Evolutionary conservation across 2,888 invertebrate genomes (phyloP), one percentile per base, ranked within the genome.

Genomic region (Dasypogon diadema): DNA sequence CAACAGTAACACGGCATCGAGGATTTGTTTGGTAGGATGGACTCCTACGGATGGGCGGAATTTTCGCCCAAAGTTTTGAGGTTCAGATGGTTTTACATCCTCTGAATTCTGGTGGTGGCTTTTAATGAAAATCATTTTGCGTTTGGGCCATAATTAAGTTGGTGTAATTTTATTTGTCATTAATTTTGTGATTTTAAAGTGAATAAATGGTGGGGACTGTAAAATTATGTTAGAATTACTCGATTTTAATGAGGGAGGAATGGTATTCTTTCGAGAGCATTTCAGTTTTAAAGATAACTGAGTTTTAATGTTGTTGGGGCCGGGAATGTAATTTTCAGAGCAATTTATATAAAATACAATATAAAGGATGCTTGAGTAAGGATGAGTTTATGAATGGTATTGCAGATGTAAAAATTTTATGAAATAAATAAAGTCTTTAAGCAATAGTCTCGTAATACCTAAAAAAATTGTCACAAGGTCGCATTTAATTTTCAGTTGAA

Each of bases 111-210:
- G 16, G 46, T 10, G 65, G 48, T 65, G 48, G 65, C 24, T 65
- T 65, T 65, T 46, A 65, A 65, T 65, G 65, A 48, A 24, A 48
- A 46, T 22, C 24, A 48, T 65, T 65, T 26, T 48, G 48, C 21
- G 46, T 65, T 65, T 65, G 48, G 65, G 42, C 65, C 65, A 48
- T 65, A 65, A 65, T 65, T 65, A 65, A 65, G 65, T 65, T 65
- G 46, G 46, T 46, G 65, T 65, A 65, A 65, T 65, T 65, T 65
- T 65, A 65, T 65, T 65, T 65, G 65, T 65, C 65, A 65, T 65
- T 65, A 65, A 65, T 65, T 65, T 14, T 37, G 46, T 16, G 46
- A 42, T 12, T 37, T 51, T 51, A 51, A 51, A 51, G 48, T 14
- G 10, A 37, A 24, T 22, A 14, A 37, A 24, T 22, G 12, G 26